These are phyloP conservation scores for Diadema setosum DNA, from an alignment of 35 echinoderm and acorn worm genomes.

Conservation along the genomic window DNA sequence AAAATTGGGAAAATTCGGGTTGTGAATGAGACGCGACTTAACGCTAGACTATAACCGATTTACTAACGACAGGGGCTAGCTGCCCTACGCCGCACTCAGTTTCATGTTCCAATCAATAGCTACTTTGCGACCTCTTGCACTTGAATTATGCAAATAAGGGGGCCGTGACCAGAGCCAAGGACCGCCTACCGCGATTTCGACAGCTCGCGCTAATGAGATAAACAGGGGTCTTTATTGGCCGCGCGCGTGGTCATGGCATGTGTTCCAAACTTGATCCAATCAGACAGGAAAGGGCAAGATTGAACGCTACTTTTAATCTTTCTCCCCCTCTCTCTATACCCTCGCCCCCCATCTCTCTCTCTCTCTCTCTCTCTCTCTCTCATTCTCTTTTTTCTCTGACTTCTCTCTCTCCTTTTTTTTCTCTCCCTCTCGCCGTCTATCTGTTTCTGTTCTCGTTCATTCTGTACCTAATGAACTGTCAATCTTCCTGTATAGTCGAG, in stretches of 20 bases:
- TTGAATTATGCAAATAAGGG: too few relatives aligned
- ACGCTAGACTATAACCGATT: not conserved
- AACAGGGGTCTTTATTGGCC: not conserved
- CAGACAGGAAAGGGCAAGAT: not conserved
- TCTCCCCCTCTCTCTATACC: not conserved
- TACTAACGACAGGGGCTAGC: not conserved
- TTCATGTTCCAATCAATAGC: not conserved
- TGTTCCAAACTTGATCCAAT: not conserved
- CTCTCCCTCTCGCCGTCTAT: too few relatives aligned
- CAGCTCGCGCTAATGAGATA: not conserved
- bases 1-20: too few relatives aligned
- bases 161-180: not conserved
- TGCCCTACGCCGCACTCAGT: not conserved
- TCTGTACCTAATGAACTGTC: too few relatives aligned
- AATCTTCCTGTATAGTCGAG: too few relatives aligned
- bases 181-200: not conserved
- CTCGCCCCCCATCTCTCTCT: not conserved
- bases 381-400: too few relatives aligned
- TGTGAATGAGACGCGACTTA: not conserved
- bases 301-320: not conserved
- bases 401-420: too few relatives aligned
- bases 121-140: too few relatives aligned
- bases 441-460: too few relatives aligned
- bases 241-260: not conserved
- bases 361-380: not conserved